Evolutionary conservation across 2,113 vertebrate genomes (phyloP), one percentile per base, ranked within the genome.

Genomic region (Sebastes fasciatus): DNA sequence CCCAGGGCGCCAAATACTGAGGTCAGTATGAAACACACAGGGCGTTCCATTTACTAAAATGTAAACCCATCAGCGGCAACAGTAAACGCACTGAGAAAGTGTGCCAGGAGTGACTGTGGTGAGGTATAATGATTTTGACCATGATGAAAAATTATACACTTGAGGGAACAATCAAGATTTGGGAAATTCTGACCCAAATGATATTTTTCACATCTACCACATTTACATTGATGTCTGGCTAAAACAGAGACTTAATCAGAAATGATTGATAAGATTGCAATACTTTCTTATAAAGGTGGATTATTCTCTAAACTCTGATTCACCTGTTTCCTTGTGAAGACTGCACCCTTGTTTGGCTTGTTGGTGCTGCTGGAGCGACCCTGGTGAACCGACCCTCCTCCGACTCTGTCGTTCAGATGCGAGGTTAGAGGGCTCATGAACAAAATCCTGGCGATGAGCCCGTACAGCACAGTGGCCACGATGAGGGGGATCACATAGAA

Each of bases 281-380:
- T 12, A 21, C 51, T 61, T 58, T 58, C 8, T 51, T 1, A 62
- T 40, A 5, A n/a, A 62, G 45, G 11, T 6, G 14, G 2, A 23
- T 46, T 26, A 8, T 49, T 8, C 21, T 68, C 34, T 65, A 64
- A 71, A 26, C 6, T 16, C n/a, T 72, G 19, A 71, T 3, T 17
- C 23, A 97, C 97, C 96, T 98, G 96, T 86, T 95, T 97, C 63
- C 95, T 90, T 63, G 96, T 96, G 67, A 89, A 86, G 64, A 96
- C 82, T 0, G 94, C 82, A 0, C 94, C 93, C 66, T 92, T 95
- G 89, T 70, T 94, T 77, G 90, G 57, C 86, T 92, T 91, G 72
- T 92, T 88, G 34, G 88, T 89, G 86, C 81, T 88, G 78, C 62
- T 79, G 26, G 89, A 86, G 55, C 86, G 93, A 1, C 89, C 96